phyloP scores from a whole-genome alignment of 2,113 vertebrate genomes.

The Pagrus major region DNA sequence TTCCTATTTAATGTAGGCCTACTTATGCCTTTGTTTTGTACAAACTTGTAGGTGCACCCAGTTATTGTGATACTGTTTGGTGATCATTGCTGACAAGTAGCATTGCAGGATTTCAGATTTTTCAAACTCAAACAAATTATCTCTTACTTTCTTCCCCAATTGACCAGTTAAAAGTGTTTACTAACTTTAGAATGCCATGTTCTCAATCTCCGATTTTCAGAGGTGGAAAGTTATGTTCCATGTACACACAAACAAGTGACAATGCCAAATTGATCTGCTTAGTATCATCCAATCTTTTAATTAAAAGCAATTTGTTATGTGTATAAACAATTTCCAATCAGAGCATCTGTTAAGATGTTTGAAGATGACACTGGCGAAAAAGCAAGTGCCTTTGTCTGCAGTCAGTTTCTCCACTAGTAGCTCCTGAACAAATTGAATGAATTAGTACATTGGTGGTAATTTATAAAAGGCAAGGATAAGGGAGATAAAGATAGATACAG shows the following conservation, averaged over 20 bases:
- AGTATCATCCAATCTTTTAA: constrained; percentile 47
- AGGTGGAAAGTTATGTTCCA: constrained; percentile 6
- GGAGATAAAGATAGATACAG: constrained; percentile 34
- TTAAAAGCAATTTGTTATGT: constrained; percentile 39
- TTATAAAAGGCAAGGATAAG: constrained; percentile 56
- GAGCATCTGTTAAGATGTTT: constrained; percentile 9
- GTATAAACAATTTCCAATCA: constrained; percentile 40
- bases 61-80: no score
- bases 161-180: neutral
- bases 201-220: neutral
- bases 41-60: no score
- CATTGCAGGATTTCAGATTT: neutral
- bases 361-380: constrained; percentile 28
- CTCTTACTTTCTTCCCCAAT: neutral
- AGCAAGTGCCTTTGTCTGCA: constrained; percentile 16
- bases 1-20: no score
- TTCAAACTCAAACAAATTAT: neutral
- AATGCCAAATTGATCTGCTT: constrained; percentile 8
- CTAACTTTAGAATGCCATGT: neutral
- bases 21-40: no score
- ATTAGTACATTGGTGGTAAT: constrained; percentile 50
- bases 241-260: neutral
- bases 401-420: constrained; percentile 4
- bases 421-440: constrained; percentile 54
- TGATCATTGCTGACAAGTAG: no score